Conservation (phyloP, 1,140 invertebrate species). For the Neodiprion virginianus region DNA sequence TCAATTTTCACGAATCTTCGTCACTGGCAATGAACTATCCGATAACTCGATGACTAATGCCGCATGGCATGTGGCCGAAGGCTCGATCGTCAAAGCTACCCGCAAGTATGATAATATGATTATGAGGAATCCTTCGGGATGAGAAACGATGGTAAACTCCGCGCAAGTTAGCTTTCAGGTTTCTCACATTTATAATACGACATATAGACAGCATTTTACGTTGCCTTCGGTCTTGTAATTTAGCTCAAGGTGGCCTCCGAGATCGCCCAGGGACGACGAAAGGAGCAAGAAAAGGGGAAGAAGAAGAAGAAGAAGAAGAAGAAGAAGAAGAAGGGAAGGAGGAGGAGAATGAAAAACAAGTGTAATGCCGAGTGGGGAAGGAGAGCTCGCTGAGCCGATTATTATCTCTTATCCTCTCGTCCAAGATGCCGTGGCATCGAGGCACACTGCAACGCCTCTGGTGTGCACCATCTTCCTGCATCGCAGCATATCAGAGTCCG, state of each 20-base stretch:
- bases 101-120: background rate
- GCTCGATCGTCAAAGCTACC: background rate
- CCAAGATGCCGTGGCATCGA: background rate
- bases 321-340: too few relatives aligned
- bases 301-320: too few relatives aligned
- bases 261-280: background rate
- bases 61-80: too few relatives aligned
- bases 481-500: too few relatives aligned
- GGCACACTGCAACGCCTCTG: background rate
- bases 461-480: too few relatives aligned
- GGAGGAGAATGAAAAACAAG: too few relatives aligned
- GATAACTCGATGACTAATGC: too few relatives aligned
- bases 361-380: background rate
- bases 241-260: background rate
- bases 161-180: too few relatives aligned
- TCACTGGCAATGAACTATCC: too few relatives aligned
- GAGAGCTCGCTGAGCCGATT: background rate
- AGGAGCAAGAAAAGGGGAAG: background rate
- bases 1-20: too few relatives aligned
- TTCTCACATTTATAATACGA: background rate
- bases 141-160: background rate
- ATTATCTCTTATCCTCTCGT: conserved; percentile 3
- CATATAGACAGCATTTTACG: conserved; percentile 1
- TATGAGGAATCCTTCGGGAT: background rate
- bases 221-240: conserved; percentile 3